These are phyloP conservation scores for Natrix natrix DNA, from an alignment of 2,797 vertebrate genomes.

Conservation along the genomic window DNA sequence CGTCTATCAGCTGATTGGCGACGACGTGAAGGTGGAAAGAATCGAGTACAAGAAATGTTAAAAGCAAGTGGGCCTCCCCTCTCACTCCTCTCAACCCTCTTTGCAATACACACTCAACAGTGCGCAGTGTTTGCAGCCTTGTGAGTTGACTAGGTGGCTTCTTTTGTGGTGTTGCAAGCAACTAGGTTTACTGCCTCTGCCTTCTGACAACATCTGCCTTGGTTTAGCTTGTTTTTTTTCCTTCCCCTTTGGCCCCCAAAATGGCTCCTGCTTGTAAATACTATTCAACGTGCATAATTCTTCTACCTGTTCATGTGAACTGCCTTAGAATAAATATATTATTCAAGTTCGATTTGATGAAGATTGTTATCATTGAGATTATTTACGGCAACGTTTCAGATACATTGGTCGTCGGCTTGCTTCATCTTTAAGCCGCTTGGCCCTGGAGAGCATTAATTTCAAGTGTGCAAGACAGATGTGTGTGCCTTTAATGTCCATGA, in stretches of 20 bases:
- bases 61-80: conserved; percentile 40
- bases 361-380: conserved; percentile 28
- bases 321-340: conserved; percentile 68
- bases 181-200: conserved; percentile 55
- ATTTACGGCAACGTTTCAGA: conserved; percentile 6
- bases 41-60: conserved; percentile 98
- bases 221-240: conserved; percentile 35
- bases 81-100: not conserved
- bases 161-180: conserved; percentile 42
- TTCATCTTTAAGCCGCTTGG: not conserved
- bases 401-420: not conserved
- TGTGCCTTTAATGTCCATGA: conserved; percentile 33
- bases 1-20: conserved; percentile 96
- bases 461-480: not conserved
- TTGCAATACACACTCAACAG: conserved; percentile 49
- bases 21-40: conserved; percentile 98
- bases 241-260: conserved; percentile 28
- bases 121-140: conserved; percentile 57
- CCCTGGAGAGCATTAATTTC: not conserved
- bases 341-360: conserved; percentile 50
- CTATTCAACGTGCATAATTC: conserved; percentile 47
- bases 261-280: conserved; percentile 69
- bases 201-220: conserved; percentile 52
- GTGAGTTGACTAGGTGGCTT: conserved; percentile 53
- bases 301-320: conserved; percentile 34